These are phyloP conservation scores for Bucorvus abyssinicus DNA, from an alignment of 2,797 vertebrate genomes.

Conservation along the genomic window DNA sequence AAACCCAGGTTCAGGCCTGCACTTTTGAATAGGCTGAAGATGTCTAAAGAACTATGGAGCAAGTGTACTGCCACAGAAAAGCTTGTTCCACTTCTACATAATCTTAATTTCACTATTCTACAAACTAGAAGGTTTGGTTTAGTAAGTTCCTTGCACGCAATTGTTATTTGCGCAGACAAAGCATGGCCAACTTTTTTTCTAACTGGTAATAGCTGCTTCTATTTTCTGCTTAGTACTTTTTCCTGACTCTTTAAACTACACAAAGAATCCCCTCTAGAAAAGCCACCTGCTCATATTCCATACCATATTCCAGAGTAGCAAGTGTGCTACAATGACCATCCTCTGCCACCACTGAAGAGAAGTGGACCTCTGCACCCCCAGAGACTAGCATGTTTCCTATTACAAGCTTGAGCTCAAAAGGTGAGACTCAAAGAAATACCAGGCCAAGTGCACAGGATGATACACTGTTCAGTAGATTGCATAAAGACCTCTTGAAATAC, in stretches of 20 bases:
- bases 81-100: not conserved
- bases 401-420: not conserved
- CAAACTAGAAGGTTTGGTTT: not conserved
- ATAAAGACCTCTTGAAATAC: not conserved
- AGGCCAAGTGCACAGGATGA: not conserved
- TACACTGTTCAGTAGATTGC: not conserved
- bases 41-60: not conserved
- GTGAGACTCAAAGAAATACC: not conserved
- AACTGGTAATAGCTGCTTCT: not conserved
- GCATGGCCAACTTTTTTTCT: not conserved
- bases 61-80: not conserved
- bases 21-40: not conserved
- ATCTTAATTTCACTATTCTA: not conserved
- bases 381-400: not conserved
- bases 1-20: not conserved
- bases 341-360: not conserved
- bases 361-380: not conserved
- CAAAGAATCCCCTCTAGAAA: not conserved
- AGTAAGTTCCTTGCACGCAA: not conserved
- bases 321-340: not conserved
- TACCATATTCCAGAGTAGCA: not conserved
- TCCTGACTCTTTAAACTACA: not conserved
- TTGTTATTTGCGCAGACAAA: not conserved
- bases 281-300: not conserved
- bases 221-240: not conserved